Base-by-base conservation (phyloP, 2,113 vertebrate genomes). In the Rhea pennata region DNA sequence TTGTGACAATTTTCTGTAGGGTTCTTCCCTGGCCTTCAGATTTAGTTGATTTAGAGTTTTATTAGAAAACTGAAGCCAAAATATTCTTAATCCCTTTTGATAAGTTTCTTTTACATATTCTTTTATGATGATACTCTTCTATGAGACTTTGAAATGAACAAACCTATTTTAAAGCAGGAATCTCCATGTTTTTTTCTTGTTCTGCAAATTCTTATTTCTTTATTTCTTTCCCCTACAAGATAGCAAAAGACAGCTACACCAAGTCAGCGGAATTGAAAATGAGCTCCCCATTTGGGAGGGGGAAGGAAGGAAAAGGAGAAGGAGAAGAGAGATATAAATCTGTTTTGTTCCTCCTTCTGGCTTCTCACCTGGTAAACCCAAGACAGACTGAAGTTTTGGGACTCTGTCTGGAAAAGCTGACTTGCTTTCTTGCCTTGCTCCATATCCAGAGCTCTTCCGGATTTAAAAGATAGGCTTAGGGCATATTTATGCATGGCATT, bases 21-120 rank as follows among this genome's bases (percentile, higher is more conserved):
- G 29, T 31, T 69, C 14, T 69, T 0, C 0, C 11, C 7, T 65
- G 27, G 56, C 17, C 24, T 36, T 15, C 3, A 6, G 53, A 26
- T 74, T 46, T 74, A 46, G 12, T 65, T 44, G 23, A 36, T 71
- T 53, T 8, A 21, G 8, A 3, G 44, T 29, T 72, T 12, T 22
- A 5, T 65, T 84, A 64, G 31, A 84, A 67, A 4, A 54, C 21
- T 26, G 2, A n/a, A n/a, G 0, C 16, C 4, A 61, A 90, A 76
- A 66, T 66, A 83, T 66, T 87, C 12, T 15, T 88, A 70, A 83
- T 50, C 3, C 4, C 12, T 71, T 71, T 46, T 7, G 2, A 7
- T 36, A 9, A 9, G 39, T 1, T 23, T 5, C 14, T 76, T 90
- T 83, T 51, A 42, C 9, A 8, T 74, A 44, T 56, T 54, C 40